Conservation (phyloP, 2,113 vertebrate species). For the Takifugu bimaculatus region DNA sequence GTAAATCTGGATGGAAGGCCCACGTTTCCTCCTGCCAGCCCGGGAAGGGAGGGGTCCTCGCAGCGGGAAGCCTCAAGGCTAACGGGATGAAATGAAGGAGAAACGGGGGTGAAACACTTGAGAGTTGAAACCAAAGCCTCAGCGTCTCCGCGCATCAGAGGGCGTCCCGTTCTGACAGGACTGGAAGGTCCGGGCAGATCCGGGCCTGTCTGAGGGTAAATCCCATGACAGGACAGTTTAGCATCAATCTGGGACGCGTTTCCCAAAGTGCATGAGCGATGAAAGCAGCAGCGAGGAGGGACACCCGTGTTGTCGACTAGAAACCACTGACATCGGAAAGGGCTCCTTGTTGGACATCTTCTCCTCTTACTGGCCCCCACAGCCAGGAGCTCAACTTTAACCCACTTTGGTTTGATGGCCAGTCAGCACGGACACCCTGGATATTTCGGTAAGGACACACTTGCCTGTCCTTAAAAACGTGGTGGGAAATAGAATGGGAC, state of each 20-base stretch:
- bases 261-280: conserved; percentile 19
- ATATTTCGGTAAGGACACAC: conserved; percentile 11
- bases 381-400: conserved; percentile 8
- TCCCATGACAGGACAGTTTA: conserved; percentile 46
- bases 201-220: conserved; percentile 35
- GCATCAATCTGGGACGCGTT: conserved; percentile 32
- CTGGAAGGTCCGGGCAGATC: conserved; percentile 42
- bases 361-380: conserved; percentile 7
- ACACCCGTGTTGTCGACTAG: conserved; percentile 9
- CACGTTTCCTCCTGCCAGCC: conserved; percentile 22
- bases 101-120: conserved; percentile 30
- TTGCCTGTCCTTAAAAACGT: neutral
- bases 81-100: conserved; percentile 43
- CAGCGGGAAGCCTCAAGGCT: conserved; percentile 36
- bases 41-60: conserved; percentile 22
- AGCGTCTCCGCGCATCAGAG: conserved; percentile 43
- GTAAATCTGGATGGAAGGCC: conserved; percentile 21
- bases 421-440: neutral
- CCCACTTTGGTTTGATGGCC: conserved; percentile 15
- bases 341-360: neutral
- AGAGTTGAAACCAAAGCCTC: conserved; percentile 34
- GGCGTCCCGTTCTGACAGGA: conserved; percentile 25
- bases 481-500: neutral
- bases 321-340: conserved; percentile 28
- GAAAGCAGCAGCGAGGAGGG: conserved; percentile 30